phyloP scores from a whole-genome alignment of 2,888 invertebrate genomes.

The Caradrina kadenii region DNA sequence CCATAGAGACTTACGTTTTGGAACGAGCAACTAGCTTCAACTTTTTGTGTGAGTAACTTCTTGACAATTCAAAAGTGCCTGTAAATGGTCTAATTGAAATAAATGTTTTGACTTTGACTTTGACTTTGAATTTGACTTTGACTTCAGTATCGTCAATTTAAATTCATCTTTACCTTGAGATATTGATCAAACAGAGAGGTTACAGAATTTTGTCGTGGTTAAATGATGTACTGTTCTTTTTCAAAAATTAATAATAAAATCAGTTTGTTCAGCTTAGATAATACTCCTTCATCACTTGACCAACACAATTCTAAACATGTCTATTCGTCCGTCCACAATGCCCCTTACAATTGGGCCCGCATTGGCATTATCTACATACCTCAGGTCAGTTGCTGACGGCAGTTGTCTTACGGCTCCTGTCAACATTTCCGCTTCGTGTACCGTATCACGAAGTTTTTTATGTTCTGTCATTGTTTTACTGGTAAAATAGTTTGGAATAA shows the following conservation, averaged over 20 bases:
- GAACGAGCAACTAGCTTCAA: no score
- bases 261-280: not conserved
- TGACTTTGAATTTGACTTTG: no score
- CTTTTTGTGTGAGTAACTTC: no score
- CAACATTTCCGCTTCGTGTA: constrained; percentile 43
- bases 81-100: no score
- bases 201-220: not conserved
- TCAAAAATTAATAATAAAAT: no score
- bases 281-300: not conserved
- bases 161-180: not conserved
- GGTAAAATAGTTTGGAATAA: constrained; percentile 32
- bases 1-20: no score
- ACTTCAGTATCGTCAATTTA: not conserved
- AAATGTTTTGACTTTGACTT: no score
- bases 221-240: no score
- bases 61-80: no score
- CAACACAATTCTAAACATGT: not conserved
- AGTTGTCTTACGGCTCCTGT: constrained; percentile 28
- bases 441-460: constrained; percentile 49
- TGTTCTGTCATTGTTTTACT: constrained; percentile 40
- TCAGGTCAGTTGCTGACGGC: constrained; percentile 10
- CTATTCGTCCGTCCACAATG: not conserved
- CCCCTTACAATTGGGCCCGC: constrained; percentile 32
- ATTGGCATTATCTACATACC: constrained; percentile 32
- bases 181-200: not conserved